A percentile compares a stretch with the other conserved stretches of the same genome.
Conservation (phyloP, 2,888 invertebrate species). For the Apotomis betuletana region DNA sequence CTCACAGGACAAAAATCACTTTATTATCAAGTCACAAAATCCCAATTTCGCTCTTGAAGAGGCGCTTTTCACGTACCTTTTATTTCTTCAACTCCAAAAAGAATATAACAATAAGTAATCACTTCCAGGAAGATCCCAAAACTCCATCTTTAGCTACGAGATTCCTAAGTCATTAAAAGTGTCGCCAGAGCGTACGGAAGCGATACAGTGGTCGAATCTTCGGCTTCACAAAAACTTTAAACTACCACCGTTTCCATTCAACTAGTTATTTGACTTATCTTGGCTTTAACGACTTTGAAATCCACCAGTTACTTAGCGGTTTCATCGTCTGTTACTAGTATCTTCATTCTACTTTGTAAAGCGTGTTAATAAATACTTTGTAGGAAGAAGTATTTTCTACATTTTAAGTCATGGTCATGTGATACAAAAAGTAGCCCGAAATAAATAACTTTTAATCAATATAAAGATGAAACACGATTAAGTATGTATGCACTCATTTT, state of each 20-base stretch:
- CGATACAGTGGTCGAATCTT: conserved; percentile 71
- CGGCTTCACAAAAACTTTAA: conserved; percentile 75
- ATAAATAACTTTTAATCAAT: too few relatives aligned
- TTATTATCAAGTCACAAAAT: too few relatives aligned
- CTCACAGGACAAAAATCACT: too few relatives aligned
- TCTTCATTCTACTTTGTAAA: background rate
- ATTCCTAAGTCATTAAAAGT: conserved; percentile 75
- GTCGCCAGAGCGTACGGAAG: conserved; percentile 72
- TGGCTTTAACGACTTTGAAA: conserved; percentile 65
- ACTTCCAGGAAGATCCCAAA: background rate
- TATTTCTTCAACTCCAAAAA: background rate
- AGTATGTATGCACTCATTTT: too few relatives aligned
- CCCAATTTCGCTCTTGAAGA: too few relatives aligned
- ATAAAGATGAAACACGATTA: too few relatives aligned
- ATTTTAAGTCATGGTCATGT: too few relatives aligned
- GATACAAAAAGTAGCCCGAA: too few relatives aligned
- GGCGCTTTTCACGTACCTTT: background rate
- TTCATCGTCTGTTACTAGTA: conserved; percentile 1
- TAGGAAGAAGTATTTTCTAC: too few relatives aligned
- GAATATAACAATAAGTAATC: background rate
- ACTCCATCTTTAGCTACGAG: conserved; percentile 11
- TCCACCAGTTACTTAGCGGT: conserved; percentile 60
- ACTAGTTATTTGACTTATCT: conserved; percentile 75
- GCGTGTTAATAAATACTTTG: too few relatives aligned
- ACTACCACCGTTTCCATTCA: conserved; percentile 67